Evolutionary conservation across 2,113 vertebrate species (phyloP), one percentile per base, ranked within the genome.

Genomic region (Neogale vison): DNA sequence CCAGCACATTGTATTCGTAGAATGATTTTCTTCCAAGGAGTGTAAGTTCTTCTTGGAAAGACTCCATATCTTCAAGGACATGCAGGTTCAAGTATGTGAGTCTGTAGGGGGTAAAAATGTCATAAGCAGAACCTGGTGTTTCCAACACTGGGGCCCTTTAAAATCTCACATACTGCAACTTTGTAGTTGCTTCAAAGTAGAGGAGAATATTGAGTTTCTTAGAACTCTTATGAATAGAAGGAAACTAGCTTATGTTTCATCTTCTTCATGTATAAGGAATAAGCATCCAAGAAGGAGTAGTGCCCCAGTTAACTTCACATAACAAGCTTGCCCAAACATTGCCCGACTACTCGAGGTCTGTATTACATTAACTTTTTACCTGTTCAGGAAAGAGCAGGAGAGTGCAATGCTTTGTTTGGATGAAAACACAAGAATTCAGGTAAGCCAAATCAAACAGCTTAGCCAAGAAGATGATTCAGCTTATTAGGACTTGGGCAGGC

Each of bases 371-470:
- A 96, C 96, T 92, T 96, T 96, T 97, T 67, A 97, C 72, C 76
- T 96, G 95, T 80, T 97, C 80, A 69, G 76, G 63, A 95, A 90
- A 94, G 34, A 72, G 55, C 77, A 80, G 57, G 47, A 88, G 87
- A 95, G 71, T 55, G 31, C 92, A 96, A 63, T 93, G 80, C 59
- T 97, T 97, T 96, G 93, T 97, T 96, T 97, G 87, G 79, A 90
- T 79, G 92, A 82, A 95, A 97, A 96, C 71, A 77, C 29, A 85
- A 82, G 90, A 96, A 96, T 95, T 92, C 85, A 92, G 90, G 87
- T 55, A 90, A 97, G 94, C 85, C 93, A 96, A 97, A 95, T 65
- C 86, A 97, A 97, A 97, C 45, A 92, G 69, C 71, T 82, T 80
- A 72, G 80, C 67, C 85, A 86, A 95, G 95, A 86, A 74, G 52